Base-by-base conservation (phyloP, 2,888 invertebrate genomes). In the Cryptophagus acutangulus region DNA sequence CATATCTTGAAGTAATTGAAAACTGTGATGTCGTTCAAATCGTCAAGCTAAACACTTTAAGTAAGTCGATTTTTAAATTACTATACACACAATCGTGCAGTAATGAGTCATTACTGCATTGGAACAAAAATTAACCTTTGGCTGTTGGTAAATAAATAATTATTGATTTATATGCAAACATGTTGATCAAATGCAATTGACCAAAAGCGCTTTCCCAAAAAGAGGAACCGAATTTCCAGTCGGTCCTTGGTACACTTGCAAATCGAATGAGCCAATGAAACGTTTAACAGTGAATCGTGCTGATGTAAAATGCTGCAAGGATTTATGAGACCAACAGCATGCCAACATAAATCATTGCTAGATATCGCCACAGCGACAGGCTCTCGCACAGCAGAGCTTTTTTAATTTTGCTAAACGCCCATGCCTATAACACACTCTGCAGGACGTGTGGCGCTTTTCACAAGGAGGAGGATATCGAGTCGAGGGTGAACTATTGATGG, bases 1-100 rank as follows among this genome's bases (percentile, higher is more conserved):
- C 87, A 1, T 87, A 87, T 66, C 70, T 86, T 14, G 84, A 84
- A 59, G 86, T 87, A 1, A 78, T 81, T 1, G 86, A 87, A 52
- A 81, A 81, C 61, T 88, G 88, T 69, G 82, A 84, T 63, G 84
- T 85, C 6, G 83, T 86, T 16, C 87, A 87, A 65, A 82, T 85
- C 63, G 82, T 87, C 46, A 82, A 83, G 61, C 80, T 87, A 55
- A 82, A 79, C 48, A 84, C 87, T 2, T 77, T 85, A 65, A 84
- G 87, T 88, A 69, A 84, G 85, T 79, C n/a, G n/a, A n/a, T n/a
- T n/a, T n/a, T n/a, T n/a, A n/a, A n/a, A n/a, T n/a, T n/a, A n/a
- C n/a, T n/a, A n/a, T n/a, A n/a, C n/a, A n/a, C n/a, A n/a, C n/a
- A n/a, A n/a, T n/a, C n/a, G n/a, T n/a, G n/a, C n/a, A n/a, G n/a